Conservation (phyloP, 1,140 invertebrate species). For the Lepidotrigona ventralis region DNA sequence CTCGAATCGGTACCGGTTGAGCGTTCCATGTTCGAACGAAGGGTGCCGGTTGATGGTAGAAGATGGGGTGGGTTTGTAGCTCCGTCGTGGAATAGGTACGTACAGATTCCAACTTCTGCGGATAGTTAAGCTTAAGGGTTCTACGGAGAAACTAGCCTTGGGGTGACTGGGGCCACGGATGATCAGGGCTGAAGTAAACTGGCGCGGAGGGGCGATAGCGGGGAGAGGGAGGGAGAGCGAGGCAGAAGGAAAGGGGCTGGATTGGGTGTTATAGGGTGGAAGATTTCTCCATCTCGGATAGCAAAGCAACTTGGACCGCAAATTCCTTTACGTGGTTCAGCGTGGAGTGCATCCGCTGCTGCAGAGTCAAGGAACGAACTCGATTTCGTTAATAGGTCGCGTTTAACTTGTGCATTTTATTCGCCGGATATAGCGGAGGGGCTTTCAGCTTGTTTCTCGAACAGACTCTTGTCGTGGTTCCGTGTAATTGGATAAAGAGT, state of each 20-base stretch:
- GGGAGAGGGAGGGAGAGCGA: background rate
- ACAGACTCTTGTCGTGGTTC: constrained; percentile 1
- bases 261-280: constrained; percentile 56
- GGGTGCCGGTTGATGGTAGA: constrained; percentile 39
- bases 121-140: constrained; percentile 73
- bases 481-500: background rate
- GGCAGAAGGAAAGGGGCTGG: constrained; percentile 41
- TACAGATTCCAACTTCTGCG: constrained; percentile 70
- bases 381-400: constrained; percentile 67
- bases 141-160: constrained; percentile 68
- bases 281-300: constrained; percentile 64
- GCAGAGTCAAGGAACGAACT: constrained; percentile 57
- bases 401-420: constrained; percentile 56
- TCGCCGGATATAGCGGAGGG: constrained; percentile 3
- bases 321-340: constrained; percentile 68
- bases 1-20: constrained; percentile 19
- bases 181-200: constrained; percentile 69
- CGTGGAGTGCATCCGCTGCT: constrained; percentile 58
- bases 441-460: constrained; percentile 36
- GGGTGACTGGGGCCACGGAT: constrained; percentile 67
- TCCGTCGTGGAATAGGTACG: constrained; percentile 64
- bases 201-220: constrained; percentile 26
- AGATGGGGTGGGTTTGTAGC: constrained; percentile 59
- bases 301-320: constrained; percentile 69
- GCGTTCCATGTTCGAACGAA: constrained; percentile 42